Evolutionary conservation across 2,797 vertebrate genomes (phyloP).

Genomic region (Malacoraja senta): DNA sequence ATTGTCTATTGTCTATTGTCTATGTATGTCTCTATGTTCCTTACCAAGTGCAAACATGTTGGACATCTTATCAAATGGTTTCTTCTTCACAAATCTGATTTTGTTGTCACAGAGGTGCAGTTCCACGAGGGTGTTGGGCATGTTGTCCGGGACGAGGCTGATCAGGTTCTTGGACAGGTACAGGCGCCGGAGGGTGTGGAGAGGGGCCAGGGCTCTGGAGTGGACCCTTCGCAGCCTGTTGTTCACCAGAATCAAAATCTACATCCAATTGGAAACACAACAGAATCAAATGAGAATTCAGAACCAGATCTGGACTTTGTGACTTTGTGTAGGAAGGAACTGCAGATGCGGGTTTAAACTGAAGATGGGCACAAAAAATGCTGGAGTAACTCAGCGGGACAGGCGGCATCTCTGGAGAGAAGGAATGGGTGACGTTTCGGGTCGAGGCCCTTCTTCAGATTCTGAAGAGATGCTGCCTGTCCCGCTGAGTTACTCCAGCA

Average conservation of each 20-base stretch:
- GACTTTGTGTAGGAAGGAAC: too few species aligned
- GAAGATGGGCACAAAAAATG: too few species aligned
- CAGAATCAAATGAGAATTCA: slow-evolving; percentile 21
- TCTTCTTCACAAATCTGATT: slow-evolving; percentile 28
- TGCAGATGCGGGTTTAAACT: too few species aligned
- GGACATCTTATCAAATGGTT: slow-evolving; percentile 14
- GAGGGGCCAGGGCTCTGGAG: neutral
- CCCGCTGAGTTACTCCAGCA: too few species aligned
- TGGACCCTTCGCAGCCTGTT: slow-evolving; percentile 30
- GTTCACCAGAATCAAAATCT: slow-evolving; percentile 37
- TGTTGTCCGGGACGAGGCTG: neutral
- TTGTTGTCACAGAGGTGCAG: slow-evolving; percentile 30
- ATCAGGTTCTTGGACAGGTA: slow-evolving; percentile 33
- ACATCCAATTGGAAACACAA: slow-evolving; percentile 16
- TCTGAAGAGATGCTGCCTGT: too few species aligned
- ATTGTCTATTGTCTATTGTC: too few species aligned
- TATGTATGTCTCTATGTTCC: neutral
- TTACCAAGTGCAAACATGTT: slow-evolving; percentile 30
- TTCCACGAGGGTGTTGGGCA: slow-evolving; percentile 5
- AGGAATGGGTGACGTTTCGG: too few species aligned
- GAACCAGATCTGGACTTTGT: too few species aligned
- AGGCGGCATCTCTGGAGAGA: too few species aligned
- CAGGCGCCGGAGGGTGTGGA: neutral
- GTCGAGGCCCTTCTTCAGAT: too few species aligned
- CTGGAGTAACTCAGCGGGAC: too few species aligned